These are phyloP conservation scores for Orchesella flavescens DNA, from an alignment of 2,888 invertebrate genomes.

Conservation along the genomic window DNA sequence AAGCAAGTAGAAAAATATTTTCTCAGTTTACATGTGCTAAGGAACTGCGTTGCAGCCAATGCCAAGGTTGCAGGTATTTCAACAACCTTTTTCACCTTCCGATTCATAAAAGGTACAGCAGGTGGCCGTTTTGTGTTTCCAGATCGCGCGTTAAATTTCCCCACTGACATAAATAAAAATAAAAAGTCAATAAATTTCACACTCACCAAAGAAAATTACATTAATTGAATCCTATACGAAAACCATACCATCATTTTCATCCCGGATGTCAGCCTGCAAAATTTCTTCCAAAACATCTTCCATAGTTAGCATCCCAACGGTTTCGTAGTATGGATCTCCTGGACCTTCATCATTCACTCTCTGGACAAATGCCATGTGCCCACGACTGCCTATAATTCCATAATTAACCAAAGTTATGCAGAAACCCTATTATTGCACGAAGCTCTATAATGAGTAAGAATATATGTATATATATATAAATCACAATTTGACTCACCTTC, in stretches of 20 bases:
- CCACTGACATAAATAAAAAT: slow-evolving; percentile 78
- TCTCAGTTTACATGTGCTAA: slow-evolving; percentile 86
- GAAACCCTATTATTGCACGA: too few species aligned
- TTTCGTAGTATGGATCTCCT: slow-evolving; percentile 94
- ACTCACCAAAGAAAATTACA: too few species aligned
- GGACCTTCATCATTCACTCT: slow-evolving; percentile 93
- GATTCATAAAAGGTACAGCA: slow-evolving; percentile 70
- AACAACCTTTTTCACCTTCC: slow-evolving; percentile 84
- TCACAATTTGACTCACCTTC: slow-evolving; percentile 80
- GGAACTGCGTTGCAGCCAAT: slow-evolving; percentile 94
- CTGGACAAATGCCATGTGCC: slow-evolving; percentile 97
- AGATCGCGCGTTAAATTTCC: slow-evolving; percentile 82
- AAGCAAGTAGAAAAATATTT: not conserved
- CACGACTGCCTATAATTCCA: slow-evolving; percentile 80
- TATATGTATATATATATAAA: too few species aligned
- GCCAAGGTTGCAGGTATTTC: slow-evolving; percentile 94
- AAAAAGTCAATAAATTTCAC: not conserved
- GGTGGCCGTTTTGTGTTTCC: slow-evolving; percentile 76
- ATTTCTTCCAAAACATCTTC: slow-evolving; percentile 99
- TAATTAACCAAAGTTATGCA: slow-evolving; percentile 59
- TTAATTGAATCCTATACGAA: not conserved
- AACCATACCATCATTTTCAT: slow-evolving; percentile 91
- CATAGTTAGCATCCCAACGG: slow-evolving; percentile 94
- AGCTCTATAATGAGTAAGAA: not conserved
- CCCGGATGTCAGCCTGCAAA: slow-evolving; percentile 97